Base-by-base conservation (phyloP, 2,113 vertebrate genomes). In the Heterocephalus glaber region DNA sequence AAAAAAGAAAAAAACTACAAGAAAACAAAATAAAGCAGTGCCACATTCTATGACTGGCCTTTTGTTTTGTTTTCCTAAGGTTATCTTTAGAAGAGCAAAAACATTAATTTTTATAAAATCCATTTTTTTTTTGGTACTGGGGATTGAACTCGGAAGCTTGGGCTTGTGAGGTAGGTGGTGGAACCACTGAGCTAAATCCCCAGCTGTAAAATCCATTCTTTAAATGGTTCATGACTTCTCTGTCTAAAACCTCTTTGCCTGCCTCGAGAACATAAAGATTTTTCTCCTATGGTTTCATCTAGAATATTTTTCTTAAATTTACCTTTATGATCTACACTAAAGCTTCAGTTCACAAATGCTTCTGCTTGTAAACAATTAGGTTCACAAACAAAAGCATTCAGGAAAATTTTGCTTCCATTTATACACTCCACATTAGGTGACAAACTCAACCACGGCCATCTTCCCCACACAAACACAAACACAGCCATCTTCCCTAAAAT, bases 251-350 rank as follows among this genome's bases (percentile, higher is more conserved):
- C 30, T 66, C 56, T 76, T 81, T 72, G 26, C 7, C 30, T 94
- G 49, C 4, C 3, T 54, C 14, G 56, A 54, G 8, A 28, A 68
- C 24, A 87, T 16, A 52, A 41, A 77, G 6, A 49, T 68, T 76
- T n/a, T 85, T 93, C 35, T 30, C 16, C 5, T 70, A 26, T 88
- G 6, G 74, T 88, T 88, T 74, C 26, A 70, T 61, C 22, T 76
- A 76, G 54, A 87, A 58, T 84, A 79, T 86, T 87, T 63, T 14
- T 68, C 22, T 89, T 85, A 92, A 58, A 35, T 89, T 89, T 92
- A 77, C 7, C 41, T n/a, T 91, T 90, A 38, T 44, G 28, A 82
- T 44, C 4, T 28, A 84, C 70, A 72, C 22, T 41, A 41, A 44
- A 44, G 22, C 35, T 5, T 68, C 17, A 12, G 70, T 41, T 41